Evolutionary conservation across 2,113 vertebrate species (phyloP).

Genomic region (Pachyramphus minor): DNA sequence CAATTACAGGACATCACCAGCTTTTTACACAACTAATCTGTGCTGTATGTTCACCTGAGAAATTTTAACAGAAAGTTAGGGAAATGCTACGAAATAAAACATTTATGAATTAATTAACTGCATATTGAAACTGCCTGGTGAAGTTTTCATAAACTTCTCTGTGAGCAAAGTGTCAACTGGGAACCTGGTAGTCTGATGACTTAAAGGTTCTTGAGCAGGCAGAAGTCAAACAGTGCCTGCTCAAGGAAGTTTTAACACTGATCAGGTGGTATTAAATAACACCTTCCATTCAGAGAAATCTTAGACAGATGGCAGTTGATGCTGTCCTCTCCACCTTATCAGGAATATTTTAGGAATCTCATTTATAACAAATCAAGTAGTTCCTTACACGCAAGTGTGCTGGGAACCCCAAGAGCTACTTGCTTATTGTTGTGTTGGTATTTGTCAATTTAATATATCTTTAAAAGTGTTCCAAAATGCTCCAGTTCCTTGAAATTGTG

Average conservation of each 20-base stretch:
- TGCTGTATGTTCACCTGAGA: not conserved
- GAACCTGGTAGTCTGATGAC: not conserved
- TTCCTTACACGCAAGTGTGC: not conserved
- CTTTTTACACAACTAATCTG: not conserved
- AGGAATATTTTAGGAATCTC: not conserved
- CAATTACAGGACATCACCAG: not conserved
- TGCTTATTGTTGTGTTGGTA: not conserved
- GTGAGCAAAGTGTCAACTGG: not conserved
- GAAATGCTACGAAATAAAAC: not conserved
- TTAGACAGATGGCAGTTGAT: not conserved
- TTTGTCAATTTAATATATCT: not conserved
- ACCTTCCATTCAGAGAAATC: not conserved
- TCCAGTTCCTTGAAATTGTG: not conserved
- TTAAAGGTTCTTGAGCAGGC: not conserved
- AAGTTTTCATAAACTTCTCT: not conserved
- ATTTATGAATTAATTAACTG: not conserved
- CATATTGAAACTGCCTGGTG: not conserved
- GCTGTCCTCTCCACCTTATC: not conserved
- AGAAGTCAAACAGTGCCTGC: not conserved
- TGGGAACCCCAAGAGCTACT: not conserved
- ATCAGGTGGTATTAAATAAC: not conserved
- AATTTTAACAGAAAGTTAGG: not conserved
- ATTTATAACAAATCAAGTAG: not conserved
- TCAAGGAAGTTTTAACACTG: not conserved
- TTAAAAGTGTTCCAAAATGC: not conserved